Conservation (phyloP, 2,888 invertebrate genomes). For the Diloba caeruleocephala region DNA sequence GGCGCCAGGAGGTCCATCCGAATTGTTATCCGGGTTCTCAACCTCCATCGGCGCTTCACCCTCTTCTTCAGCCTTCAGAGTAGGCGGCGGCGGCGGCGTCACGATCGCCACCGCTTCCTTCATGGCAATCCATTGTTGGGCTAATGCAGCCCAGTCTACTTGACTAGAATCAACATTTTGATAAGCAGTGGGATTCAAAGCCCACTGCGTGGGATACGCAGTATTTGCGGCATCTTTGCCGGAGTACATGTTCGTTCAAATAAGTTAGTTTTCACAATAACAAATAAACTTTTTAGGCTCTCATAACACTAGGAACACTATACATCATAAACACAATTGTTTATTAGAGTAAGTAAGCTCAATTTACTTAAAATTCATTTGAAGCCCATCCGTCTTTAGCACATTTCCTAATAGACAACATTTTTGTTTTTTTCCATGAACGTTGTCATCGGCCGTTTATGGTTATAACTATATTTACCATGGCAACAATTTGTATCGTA, state of each 20-base stretch:
- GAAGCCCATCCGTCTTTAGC: constrained; percentile 23
- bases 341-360: constrained; percentile 25
- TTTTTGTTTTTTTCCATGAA: constrained; percentile 19
- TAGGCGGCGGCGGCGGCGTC: constrained; percentile 90
- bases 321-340: constrained; percentile 18
- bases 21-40: constrained; percentile 91
- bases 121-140: constrained; percentile 99
- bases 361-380: constrained; percentile 34
- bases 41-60: constrained; percentile 97
- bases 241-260: constrained; percentile 83
- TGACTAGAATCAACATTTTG: constrained; percentile 95
- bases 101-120: constrained; percentile 92
- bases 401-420: constrained; percentile 50
- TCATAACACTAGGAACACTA: constrained; percentile 37
- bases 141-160: constrained; percentile 98
- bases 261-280: constrained; percentile 44
- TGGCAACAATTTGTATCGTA: too few species aligned
- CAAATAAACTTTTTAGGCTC: constrained; percentile 16
- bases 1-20: constrained; percentile 74
- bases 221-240: constrained; percentile 90
- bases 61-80: constrained; percentile 89
- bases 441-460: constrained; percentile 31
- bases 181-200: constrained; percentile 94
- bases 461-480: constrained; percentile 2
- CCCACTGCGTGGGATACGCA: constrained; percentile 93